A percentile compares a stretch with the other conserved stretches of the same genome.
Conservation (phyloP, 2,888 invertebrate genomes). For the Philereme transversata region DNA sequence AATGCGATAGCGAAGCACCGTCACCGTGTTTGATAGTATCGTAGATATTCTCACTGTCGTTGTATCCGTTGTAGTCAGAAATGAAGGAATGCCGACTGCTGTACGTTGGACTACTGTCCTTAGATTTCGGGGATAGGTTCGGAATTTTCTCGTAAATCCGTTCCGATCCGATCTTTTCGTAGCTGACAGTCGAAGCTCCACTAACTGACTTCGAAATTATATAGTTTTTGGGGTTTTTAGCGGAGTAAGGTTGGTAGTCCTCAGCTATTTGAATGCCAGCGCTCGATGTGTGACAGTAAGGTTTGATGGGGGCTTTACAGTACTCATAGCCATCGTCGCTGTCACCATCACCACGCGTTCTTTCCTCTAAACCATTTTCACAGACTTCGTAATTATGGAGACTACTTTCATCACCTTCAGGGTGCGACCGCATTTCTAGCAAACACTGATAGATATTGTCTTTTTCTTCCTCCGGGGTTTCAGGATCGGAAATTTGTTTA, state of each 20-base stretch:
- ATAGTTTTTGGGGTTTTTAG: conserved; percentile 65
- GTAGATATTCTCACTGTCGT: conserved; percentile 85
- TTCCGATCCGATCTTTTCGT: conserved; percentile 78
- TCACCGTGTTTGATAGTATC: conserved; percentile 85
- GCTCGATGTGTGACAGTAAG: conserved; percentile 72
- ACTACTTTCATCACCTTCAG: conserved; percentile 78
- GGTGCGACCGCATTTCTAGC: conserved; percentile 76
- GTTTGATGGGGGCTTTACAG: conserved; percentile 75
- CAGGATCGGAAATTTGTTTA: conserved; percentile 47
- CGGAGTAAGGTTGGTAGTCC: conserved; percentile 69
- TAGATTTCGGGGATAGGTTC: conserved; percentile 59
- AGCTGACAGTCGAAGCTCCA: conserved; percentile 72
- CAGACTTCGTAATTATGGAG: conserved; percentile 82
- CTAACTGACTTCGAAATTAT: conserved; percentile 75
- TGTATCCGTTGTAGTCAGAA: conserved; percentile 72
- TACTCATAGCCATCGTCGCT: conserved; percentile 81
- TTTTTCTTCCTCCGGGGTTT: conserved; percentile 44
- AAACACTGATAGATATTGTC: conserved; percentile 78
- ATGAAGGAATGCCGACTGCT: conserved; percentile 70
- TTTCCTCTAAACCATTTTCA: conserved; percentile 68
- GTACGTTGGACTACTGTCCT: conserved; percentile 69
- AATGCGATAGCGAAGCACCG: conserved; percentile 77
- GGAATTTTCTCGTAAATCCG: conserved; percentile 79
- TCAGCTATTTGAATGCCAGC: conserved; percentile 81
- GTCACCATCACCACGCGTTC: conserved; percentile 75